Percentiles rank a stretch among this genome's conserved stretches.
These are phyloP conservation scores for Camptogramma bilineatum DNA, from an alignment of 2,888 invertebrate genomes.

Conservation along the genomic window DNA sequence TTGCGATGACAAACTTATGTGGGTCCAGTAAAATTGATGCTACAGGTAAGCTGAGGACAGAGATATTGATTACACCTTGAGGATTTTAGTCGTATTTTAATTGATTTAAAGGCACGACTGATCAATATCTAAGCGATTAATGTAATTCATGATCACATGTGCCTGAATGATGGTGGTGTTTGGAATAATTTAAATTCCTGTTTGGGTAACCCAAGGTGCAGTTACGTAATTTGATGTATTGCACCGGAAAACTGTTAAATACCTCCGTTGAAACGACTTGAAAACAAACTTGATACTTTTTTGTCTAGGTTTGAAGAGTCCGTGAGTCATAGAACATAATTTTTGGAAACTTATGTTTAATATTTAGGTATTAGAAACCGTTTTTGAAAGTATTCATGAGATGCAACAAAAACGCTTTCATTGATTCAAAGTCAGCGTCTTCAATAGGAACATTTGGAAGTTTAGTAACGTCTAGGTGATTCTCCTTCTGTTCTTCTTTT, in stretches of 20 bases:
- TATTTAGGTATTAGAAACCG: too few relatives aligned
- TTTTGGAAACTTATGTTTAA: neutral
- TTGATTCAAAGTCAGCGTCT: too few relatives aligned
- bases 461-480: too few relatives aligned
- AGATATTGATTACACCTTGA: constrained; percentile 67
- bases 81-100: constrained; percentile 60
- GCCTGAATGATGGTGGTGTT: constrained; percentile 45
- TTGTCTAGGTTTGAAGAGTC: neutral
- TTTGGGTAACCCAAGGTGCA: constrained; percentile 29
- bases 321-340: neutral
- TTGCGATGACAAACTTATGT: constrained; percentile 71
- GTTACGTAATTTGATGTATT: constrained; percentile 30
- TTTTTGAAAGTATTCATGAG: too few relatives aligned
- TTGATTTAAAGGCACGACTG: constrained; percentile 64
- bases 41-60: constrained; percentile 44
- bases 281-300: neutral
- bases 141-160: constrained; percentile 54
- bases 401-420: too few relatives aligned
- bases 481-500: too few relatives aligned
- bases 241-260: constrained; percentile 21
- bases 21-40: constrained; percentile 70
- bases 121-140: constrained; percentile 58
- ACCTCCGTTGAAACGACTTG: neutral
- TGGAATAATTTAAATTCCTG: constrained; percentile 40
- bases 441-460: too few relatives aligned